Evolutionary conservation across 1,140 invertebrate species (phyloP).

Genomic region (Megathymus violae): DNA sequence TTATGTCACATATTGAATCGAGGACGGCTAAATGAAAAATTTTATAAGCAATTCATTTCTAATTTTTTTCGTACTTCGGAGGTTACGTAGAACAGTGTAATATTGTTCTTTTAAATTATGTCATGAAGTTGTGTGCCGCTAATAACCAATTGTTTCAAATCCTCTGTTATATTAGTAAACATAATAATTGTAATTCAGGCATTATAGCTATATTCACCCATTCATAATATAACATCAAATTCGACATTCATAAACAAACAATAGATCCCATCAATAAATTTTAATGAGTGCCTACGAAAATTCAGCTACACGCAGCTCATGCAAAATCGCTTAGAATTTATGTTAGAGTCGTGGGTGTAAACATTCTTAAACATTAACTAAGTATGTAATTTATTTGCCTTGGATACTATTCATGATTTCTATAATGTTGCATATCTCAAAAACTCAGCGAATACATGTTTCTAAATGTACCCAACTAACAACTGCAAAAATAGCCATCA

Average conservation of each 20-base stretch:
- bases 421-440: not conserved
- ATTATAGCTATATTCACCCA: conserved; percentile 27
- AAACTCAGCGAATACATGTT: no score
- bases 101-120: no score
- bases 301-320: conserved; percentile 37
- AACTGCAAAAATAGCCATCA: not conserved
- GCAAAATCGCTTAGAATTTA: conserved; percentile 28
- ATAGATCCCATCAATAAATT: conserved; percentile 27
- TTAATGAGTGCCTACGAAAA: conserved; percentile 34
- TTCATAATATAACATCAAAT: conserved; percentile 44
- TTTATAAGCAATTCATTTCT: no score
- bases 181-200: conserved; percentile 7
- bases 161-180: not conserved
- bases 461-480: no score
- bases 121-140: no score
- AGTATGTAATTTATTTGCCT: no score
- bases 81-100: no score
- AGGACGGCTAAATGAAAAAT: no score
- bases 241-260: conserved; percentile 43
- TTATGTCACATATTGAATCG: no score
- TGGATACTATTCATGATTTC: no score
- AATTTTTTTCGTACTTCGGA: no score
- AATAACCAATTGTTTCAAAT: no score
- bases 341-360: conserved; percentile 4
- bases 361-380: not conserved